These are phyloP conservation scores for Thumatha senex DNA, from an alignment of 2,888 invertebrate genomes.

Conservation along the genomic window DNA sequence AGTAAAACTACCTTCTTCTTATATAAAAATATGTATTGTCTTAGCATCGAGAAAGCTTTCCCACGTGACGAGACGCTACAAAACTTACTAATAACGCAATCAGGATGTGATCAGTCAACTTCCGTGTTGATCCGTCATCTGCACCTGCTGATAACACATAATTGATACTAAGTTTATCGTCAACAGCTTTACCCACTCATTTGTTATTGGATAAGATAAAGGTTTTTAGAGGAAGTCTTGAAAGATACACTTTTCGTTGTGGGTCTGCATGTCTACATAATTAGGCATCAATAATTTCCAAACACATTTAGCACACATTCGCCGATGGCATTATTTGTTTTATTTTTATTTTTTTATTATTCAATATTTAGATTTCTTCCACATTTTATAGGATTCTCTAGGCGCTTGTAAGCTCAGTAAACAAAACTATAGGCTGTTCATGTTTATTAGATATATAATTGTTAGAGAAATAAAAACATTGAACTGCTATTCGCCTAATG, in stretches of 20 bases:
- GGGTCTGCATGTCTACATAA: neutral
- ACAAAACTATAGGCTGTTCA: too few species aligned
- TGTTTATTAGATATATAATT: neutral
- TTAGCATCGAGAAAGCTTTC: neutral
- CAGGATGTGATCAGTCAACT: conserved; percentile 46
- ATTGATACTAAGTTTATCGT: conserved; percentile 26
- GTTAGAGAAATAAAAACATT: too few species aligned
- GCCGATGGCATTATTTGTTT: too few species aligned
- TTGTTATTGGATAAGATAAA: conserved; percentile 8
- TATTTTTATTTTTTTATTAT: too few species aligned
- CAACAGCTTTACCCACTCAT: neutral
- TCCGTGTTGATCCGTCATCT: conserved; percentile 41
- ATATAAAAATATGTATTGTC: too few species aligned
- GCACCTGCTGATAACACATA: conserved; percentile 37
- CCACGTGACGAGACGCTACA: conserved; percentile 1
- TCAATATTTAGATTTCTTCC: too few species aligned
- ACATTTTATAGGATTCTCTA: too few species aligned
- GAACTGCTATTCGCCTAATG: neutral
- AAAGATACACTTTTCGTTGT: neutral
- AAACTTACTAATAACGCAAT: conserved; percentile 19
- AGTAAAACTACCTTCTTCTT: too few species aligned
- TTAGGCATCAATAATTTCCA: too few species aligned
- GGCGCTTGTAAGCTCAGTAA: too few species aligned
- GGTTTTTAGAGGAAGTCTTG: neutral
- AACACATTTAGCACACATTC: too few species aligned